A percentile compares a stretch with the other conserved stretches of the same genome.
Conservation (phyloP, 2,797 vertebrate species). For the Lagorchestes hirsutus region DNA sequence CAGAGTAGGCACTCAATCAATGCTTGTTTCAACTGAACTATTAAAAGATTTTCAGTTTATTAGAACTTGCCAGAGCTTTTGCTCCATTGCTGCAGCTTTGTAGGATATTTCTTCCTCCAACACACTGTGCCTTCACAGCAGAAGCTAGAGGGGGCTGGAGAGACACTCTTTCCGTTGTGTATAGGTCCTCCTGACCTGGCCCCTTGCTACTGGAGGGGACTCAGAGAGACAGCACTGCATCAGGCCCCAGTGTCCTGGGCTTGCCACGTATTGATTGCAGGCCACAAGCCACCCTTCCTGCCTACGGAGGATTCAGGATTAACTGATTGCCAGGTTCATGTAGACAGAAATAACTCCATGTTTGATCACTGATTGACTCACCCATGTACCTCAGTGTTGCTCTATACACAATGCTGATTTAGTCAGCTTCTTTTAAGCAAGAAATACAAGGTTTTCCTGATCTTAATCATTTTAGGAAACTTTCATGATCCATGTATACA, state of each 20-base stretch:
- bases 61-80: background rate
- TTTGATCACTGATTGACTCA: background rate
- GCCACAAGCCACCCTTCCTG: background rate
- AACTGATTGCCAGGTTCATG: background rate
- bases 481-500: background rate
- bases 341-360: background rate
- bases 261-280: background rate
- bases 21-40: background rate
- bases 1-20: background rate
- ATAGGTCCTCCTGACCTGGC: background rate
- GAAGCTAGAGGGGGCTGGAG: background rate
- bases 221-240: background rate
- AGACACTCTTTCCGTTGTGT: background rate
- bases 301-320: background rate
- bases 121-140: background rate
- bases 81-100: background rate
- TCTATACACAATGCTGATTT: background rate
- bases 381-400: background rate
- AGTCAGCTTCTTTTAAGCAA: background rate
- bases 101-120: background rate
- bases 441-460: background rate
- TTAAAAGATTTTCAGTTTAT: background rate
- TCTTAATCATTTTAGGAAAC: background rate
- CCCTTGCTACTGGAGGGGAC: background rate
- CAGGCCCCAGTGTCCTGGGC: background rate